A percentile compares a stretch with the other conserved stretches of the same genome.
phyloP scores from a whole-genome alignment of 1,140 invertebrate species.

The Vollenhovia emeryi region DNA sequence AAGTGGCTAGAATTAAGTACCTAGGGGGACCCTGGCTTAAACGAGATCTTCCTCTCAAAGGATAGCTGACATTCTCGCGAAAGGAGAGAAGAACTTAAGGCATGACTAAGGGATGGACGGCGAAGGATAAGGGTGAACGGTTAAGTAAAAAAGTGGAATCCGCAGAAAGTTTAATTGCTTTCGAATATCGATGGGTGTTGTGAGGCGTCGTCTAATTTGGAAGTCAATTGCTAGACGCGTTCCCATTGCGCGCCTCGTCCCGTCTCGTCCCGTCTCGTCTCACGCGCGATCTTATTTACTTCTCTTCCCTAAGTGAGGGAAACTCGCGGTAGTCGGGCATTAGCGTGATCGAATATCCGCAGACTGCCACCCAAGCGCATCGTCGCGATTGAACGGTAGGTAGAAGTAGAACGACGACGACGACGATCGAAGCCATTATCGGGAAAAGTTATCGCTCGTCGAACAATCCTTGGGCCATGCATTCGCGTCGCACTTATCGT shows the following conservation, averaged over 20 bases:
- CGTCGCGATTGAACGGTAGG: constrained; percentile 42
- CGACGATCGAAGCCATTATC: constrained; percentile 66
- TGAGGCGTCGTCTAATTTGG: constrained; percentile 56
- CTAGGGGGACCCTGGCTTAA: constrained; percentile 9
- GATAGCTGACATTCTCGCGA: constrained; percentile 10
- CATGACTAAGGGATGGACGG: not conserved
- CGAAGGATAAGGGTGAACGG: constrained; percentile 10
- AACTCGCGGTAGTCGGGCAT: constrained; percentile 28
- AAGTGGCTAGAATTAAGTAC: constrained; percentile 44
- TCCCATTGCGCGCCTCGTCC: constrained; percentile 28
- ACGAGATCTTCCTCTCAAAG: constrained; percentile 43
- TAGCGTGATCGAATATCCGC: constrained; percentile 48
- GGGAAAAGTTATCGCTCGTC: constrained; percentile 67
- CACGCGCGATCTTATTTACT: constrained; percentile 62
- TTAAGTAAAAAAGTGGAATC: constrained; percentile 45
- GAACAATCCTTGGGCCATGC: constrained; percentile 57
- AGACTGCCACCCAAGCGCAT: constrained; percentile 39
- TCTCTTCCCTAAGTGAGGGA: constrained; percentile 11
- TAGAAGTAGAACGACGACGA: constrained; percentile 52
- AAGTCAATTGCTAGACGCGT: constrained; percentile 61
- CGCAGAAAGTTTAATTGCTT: constrained; percentile 71
- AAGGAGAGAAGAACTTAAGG: not conserved
- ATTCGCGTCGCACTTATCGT: constrained; percentile 52
- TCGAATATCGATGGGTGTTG: constrained; percentile 70
- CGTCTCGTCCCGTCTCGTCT: constrained; percentile 6